phyloP scores from a whole-genome alignment of 2,797 vertebrate species.

The Acrossocheilus fasciatus region DNA sequence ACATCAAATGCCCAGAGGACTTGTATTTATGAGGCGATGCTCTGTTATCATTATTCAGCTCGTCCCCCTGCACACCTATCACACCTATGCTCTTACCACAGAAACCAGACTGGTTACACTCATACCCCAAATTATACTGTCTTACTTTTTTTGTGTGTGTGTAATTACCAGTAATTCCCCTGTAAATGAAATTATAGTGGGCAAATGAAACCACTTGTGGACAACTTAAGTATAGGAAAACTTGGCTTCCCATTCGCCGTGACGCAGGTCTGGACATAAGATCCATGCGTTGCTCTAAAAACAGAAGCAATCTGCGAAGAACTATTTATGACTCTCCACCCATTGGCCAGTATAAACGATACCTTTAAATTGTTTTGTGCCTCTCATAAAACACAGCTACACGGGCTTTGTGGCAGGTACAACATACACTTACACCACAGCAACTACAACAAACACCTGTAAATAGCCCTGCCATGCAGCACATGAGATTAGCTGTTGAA shows the following conservation, averaged over 20 bases:
- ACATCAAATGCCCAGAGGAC: slow-evolving; percentile 12
- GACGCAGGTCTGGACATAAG: not conserved
- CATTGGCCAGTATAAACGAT: not conserved
- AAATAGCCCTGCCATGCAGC: slow-evolving; percentile 24
- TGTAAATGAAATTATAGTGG: slow-evolving; percentile 45
- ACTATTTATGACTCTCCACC: slow-evolving; percentile 17
- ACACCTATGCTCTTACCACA: slow-evolving; percentile 37
- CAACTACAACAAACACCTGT: slow-evolving; percentile 43
- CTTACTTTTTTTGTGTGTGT: slow-evolving; percentile 10
- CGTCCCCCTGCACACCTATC: slow-evolving; percentile 2
- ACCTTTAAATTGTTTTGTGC: slow-evolving; percentile 24
- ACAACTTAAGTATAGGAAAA: slow-evolving; percentile 37
- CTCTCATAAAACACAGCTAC: not conserved
- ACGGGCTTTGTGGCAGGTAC: not conserved
- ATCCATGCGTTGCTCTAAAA: slow-evolving; percentile 9
- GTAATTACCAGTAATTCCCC: slow-evolving; percentile 38
- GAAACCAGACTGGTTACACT: slow-evolving; percentile 35
- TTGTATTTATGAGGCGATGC: not conserved
- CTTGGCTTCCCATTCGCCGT: slow-evolving; percentile 10
- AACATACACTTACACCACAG: not conserved
- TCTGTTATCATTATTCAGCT: slow-evolving; percentile 18
- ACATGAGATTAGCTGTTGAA: slow-evolving; percentile 44
- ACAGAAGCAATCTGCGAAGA: slow-evolving; percentile 19
- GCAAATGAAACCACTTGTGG: slow-evolving; percentile 32
- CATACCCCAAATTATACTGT: slow-evolving; percentile 37